These are phyloP conservation scores for Hypercompe scribonia DNA, from an alignment of 2,888 invertebrate genomes.

Conservation along the genomic window DNA sequence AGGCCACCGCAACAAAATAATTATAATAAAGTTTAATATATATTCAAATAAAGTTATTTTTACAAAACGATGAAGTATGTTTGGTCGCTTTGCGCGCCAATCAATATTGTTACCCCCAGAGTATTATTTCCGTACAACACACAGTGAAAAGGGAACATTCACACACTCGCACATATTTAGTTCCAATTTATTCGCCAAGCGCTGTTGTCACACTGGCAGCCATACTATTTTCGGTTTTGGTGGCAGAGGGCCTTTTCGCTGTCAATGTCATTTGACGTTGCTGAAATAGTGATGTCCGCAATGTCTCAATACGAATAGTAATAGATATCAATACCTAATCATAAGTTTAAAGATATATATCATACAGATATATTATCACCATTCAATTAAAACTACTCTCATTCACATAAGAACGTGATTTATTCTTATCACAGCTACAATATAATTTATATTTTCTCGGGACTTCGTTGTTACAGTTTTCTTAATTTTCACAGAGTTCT, in stretches of 20 bases:
- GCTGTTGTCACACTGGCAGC: neutral
- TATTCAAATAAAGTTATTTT: neutral
- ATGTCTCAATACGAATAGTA: neutral
- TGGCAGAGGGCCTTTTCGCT: neutral
- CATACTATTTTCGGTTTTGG: neutral
- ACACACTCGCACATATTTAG: slow-evolving; percentile 17
- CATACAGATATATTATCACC: too few species aligned
- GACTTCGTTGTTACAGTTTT: too few species aligned
- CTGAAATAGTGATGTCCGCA: neutral
- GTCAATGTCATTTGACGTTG: neutral
- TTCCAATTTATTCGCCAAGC: neutral
- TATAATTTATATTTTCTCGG: too few species aligned
- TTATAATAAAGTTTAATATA: neutral
- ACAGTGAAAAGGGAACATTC: slow-evolving; percentile 1
- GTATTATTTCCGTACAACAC: neutral
- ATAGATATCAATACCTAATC: neutral
- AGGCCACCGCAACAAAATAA: too few species aligned
- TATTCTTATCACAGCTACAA: too few species aligned
- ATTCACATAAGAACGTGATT: too few species aligned
- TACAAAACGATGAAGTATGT: neutral
- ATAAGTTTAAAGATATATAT: neutral
- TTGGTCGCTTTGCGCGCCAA: neutral
- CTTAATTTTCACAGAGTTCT: too few species aligned
- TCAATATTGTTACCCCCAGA: slow-evolving; percentile 9
- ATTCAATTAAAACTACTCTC: too few species aligned